Conservation (phyloP, 2,888 invertebrate genomes). For the Eupeodes latifasciatus region DNA sequence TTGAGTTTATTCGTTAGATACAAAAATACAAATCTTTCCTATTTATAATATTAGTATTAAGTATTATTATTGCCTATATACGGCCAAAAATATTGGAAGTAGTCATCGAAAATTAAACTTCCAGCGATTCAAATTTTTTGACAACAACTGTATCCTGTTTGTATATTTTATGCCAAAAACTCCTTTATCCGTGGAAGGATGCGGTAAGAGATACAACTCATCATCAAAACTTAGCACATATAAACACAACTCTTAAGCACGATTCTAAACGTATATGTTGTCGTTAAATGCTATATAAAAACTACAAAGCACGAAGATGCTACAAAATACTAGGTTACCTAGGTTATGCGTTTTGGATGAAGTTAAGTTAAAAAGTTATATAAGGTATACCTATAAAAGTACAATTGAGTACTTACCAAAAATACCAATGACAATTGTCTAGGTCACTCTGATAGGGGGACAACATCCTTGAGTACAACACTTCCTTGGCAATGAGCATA, state of each 20-base stretch:
- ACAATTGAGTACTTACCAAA: slow-evolving; percentile 84
- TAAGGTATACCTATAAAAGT: too few species aligned
- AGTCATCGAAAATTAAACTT: too few species aligned
- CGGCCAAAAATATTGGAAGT: too few species aligned
- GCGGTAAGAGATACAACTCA: not conserved
- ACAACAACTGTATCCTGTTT: too few species aligned
- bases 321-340: not conserved
- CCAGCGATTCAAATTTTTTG: too few species aligned
- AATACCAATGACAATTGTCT: slow-evolving; percentile 87
- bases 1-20: too few species aligned
- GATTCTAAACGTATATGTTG: slow-evolving; percentile 10
- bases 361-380: slow-evolving; percentile 47
- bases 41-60: too few species aligned
- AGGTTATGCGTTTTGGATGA: not conserved
- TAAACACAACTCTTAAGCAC: slow-evolving; percentile 48
- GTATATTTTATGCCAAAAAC: not conserved
- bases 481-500: slow-evolving; percentile 90
- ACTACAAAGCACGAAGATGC: not conserved
- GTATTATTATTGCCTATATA: too few species aligned
- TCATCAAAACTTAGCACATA: slow-evolving; percentile 17
- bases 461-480: slow-evolving; percentile 90
- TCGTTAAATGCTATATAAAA: slow-evolving; percentile 6
- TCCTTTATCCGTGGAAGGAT: not conserved
- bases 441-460: slow-evolving; percentile 84
- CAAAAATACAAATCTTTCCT: too few species aligned